These are phyloP conservation scores for Xiphias gladius DNA, from an alignment of 2,113 vertebrate genomes.

Conservation along the genomic window DNA sequence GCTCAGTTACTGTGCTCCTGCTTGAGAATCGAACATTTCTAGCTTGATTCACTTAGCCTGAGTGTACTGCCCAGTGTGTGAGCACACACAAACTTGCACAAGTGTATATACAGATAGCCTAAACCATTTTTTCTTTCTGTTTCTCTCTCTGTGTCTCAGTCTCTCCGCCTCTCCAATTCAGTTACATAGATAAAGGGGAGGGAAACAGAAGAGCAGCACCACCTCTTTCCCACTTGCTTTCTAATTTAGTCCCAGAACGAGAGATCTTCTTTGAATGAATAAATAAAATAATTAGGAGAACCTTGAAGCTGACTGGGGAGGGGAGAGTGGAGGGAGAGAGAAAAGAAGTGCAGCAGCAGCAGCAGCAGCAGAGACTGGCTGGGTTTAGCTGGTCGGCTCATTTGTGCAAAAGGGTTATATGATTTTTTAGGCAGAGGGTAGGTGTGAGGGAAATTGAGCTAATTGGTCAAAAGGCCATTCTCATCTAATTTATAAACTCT, in stretches of 20 bases:
- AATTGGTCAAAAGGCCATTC: constrained; percentile 62
- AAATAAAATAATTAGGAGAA: constrained; percentile 56
- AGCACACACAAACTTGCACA: not conserved
- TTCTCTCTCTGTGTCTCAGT: not conserved
- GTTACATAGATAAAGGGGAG: constrained; percentile 45
- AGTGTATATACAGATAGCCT: not conserved
- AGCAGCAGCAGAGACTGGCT: constrained; percentile 19
- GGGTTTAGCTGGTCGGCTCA: constrained; percentile 44
- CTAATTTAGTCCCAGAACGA: constrained; percentile 51
- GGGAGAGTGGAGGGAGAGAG: not conserved
- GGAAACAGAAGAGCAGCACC: constrained; percentile 20
- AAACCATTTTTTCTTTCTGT: not conserved
- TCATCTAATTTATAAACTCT: constrained; percentile 33
- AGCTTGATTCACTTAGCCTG: not conserved
- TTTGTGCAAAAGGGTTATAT: constrained; percentile 49
- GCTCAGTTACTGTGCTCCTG: not conserved
- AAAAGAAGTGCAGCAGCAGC: constrained; percentile 15
- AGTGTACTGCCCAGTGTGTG: not conserved
- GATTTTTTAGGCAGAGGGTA: constrained; percentile 31
- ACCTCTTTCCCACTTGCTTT: constrained; percentile 35
- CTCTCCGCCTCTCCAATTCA: constrained; percentile 16
- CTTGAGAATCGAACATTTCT: not conserved
- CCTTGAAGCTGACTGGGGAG: constrained; percentile 42
- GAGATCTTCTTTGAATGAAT: constrained; percentile 51
- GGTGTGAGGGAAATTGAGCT: constrained; percentile 24